These are phyloP conservation scores for Conistra vaccinii DNA, from an alignment of 2,888 invertebrate genomes.

Conservation along the genomic window DNA sequence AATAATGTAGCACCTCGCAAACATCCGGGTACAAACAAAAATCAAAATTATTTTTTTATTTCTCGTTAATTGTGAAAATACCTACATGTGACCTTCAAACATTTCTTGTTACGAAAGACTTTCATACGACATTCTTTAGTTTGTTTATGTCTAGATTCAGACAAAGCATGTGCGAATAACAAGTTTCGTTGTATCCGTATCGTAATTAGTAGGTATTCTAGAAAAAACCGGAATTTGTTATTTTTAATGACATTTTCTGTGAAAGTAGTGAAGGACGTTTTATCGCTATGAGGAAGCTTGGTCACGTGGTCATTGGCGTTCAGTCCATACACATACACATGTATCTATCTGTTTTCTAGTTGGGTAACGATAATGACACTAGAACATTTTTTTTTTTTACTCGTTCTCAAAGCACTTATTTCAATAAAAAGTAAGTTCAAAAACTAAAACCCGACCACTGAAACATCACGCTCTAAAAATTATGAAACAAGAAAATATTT, in stretches of 20 bases:
- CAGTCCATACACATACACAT: no score
- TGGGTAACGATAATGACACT: no score
- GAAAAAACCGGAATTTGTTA: conserved; percentile 29
- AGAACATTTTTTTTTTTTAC: no score
- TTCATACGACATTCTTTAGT: conserved; percentile 46
- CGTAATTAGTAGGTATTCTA: conserved; percentile 36
- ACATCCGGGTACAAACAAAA: conserved; percentile 32
- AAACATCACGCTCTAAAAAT: no score
- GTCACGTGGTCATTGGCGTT: not conserved
- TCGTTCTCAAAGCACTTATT: no score
- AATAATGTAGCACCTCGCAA: not conserved
- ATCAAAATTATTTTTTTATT: not conserved
- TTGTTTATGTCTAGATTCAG: conserved; percentile 34
- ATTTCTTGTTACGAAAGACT: conserved; percentile 45
- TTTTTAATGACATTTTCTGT: conserved; percentile 29
- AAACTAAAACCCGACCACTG: no score
- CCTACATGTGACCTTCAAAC: conserved; percentile 31
- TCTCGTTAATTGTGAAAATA: not conserved
- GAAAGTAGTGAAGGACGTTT: conserved; percentile 50
- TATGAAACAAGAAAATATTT: no score
- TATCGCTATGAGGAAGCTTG: not conserved
- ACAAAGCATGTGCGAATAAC: conserved; percentile 29
- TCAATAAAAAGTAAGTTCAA: no score
- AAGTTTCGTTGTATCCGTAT: conserved; percentile 42
- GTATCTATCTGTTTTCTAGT: no score